Conservation (phyloP, 2,113 vertebrate genomes). For the Emydocephalus ijimae region DNA sequence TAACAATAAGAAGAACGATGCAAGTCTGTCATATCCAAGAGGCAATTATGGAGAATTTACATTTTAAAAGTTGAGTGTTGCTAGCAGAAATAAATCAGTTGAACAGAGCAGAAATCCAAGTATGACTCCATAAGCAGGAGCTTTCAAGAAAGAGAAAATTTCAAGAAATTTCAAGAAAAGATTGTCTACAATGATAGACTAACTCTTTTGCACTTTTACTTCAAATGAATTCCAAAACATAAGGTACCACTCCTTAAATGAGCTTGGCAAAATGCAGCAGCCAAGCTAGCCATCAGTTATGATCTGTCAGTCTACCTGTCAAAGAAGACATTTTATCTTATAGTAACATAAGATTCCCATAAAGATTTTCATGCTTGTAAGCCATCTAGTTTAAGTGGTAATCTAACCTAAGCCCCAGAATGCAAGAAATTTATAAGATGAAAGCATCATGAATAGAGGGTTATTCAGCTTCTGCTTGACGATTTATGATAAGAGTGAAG, state of each 20-base stretch:
- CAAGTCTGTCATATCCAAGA: conserved; percentile 11
- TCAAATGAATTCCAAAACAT: neutral
- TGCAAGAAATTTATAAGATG: neutral
- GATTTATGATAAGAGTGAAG: neutral
- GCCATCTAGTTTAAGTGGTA: neutral
- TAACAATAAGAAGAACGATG: neutral
- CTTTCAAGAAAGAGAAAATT: neutral
- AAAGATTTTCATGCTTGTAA: neutral
- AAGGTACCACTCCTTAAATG: neutral
- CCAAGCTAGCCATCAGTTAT: neutral
- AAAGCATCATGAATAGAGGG: neutral
- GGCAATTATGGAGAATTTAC: conserved; percentile 1
- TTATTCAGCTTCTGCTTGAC: neutral
- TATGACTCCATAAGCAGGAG: neutral
- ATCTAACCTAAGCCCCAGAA: neutral
- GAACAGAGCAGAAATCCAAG: neutral
- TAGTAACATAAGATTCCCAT: neutral
- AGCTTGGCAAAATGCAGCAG: neutral
- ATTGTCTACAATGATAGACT: neutral
- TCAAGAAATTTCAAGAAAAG: neutral
- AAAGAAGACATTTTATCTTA: neutral
- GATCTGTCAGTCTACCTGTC: neutral
- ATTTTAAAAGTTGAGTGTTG: neutral
- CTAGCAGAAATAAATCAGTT: conserved; percentile 8
- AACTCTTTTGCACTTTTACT: neutral